Percentiles rank a stretch among this genome's conserved stretches.
phyloP scores from a whole-genome alignment of 1,140 invertebrate species.

The Ceratina calcarata region DNA sequence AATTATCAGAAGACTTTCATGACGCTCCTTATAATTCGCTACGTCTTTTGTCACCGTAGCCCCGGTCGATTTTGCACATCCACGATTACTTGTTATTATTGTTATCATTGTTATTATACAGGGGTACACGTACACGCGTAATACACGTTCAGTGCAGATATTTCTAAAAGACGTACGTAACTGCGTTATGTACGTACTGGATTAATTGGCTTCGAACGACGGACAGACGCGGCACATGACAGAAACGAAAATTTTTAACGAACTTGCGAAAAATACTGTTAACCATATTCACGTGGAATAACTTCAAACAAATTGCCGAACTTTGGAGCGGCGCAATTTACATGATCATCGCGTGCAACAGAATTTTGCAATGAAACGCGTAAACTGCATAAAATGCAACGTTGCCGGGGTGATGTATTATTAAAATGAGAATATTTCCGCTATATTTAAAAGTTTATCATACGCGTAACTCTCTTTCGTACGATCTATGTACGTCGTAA shows the following conservation, averaged over 20 bases:
- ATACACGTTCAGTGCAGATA: constrained; percentile 73
- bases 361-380: not conserved
- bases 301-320: not conserved
- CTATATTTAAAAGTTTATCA: not conserved
- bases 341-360: not conserved
- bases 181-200: not conserved
- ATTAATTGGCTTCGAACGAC: not conserved
- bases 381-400: too few species aligned
- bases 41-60: constrained; percentile 42
- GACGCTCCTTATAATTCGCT: not conserved
- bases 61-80: constrained; percentile 55
- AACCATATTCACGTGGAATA: not conserved
- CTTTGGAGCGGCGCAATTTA: not conserved
- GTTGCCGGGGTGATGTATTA: too few species aligned
- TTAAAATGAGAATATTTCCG: not conserved
- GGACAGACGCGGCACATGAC: not conserved
- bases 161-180: constrained; percentile 69
- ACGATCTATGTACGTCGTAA: not conserved
- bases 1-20: not conserved
- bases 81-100: constrained; percentile 49
- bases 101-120: constrained; percentile 46
- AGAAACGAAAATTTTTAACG: not conserved
- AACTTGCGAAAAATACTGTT: not conserved
- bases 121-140: constrained; percentile 51
- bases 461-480: too few species aligned